Base-by-base conservation (phyloP, 1,140 invertebrate genomes). In the Calliopsis andreniformis region DNA sequence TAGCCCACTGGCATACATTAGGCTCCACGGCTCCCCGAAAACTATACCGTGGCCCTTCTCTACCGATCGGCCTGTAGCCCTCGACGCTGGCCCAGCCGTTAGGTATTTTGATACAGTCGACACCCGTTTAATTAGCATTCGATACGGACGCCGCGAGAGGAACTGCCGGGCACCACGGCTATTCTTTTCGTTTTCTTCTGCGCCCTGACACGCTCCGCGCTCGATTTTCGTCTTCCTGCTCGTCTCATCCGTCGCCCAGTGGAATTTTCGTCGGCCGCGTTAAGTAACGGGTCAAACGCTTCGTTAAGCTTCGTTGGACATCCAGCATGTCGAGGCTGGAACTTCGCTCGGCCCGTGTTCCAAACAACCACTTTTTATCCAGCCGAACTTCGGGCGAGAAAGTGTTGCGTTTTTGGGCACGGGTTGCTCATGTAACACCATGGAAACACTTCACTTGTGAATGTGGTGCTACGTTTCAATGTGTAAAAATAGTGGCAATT, bases 1-100 rank as follows among this genome's bases (percentile, higher is more conserved):
- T 91, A 91, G 91, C 87, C 89, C 88, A 89, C 89, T 91, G 89
- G 91, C 91, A 92, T 91, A 92, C 89, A 92, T 92, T 92, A 92
- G 90, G 89, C 87, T 88, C 86, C 81, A 82, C 86, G 86, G 87
- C 87, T 89, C 88, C 86, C 87, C 87, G 81, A 88, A 88, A 88
- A 88, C 87, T 86, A 88, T 87, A 87, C 82, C 84, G 76, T 80
- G 69, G 79, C 66, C 77, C 84, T 76, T 75, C 69, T 78, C 80
- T 78, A 55, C 77, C 69, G 81, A 83, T 83, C 81, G 68, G 51
- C 35, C 63, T 61, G 30, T 53, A 49, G 47, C 39, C 69, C 68
- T 35, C 80, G 42, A 25, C 61, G 49, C 55, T 51, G 70, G 68
- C 75, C 82, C 82, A 83, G 87, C 87, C 88, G 88, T 90, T 90